These are phyloP conservation scores for Oxystoma pomonae DNA, from an alignment of 2,888 invertebrate species.

Conservation along the genomic window DNA sequence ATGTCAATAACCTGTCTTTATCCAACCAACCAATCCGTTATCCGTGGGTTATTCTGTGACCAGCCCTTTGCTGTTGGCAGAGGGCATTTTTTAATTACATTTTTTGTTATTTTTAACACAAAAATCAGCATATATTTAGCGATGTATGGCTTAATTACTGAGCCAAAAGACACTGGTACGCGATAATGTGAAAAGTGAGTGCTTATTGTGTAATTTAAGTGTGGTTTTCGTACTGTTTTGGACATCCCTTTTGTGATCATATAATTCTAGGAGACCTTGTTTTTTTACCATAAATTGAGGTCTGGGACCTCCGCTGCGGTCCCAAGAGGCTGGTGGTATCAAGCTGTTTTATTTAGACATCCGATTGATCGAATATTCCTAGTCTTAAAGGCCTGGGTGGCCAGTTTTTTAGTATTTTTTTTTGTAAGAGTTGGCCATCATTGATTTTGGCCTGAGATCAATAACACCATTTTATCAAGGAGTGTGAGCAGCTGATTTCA, in stretches of 20 bases:
- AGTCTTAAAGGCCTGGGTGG: not conserved
- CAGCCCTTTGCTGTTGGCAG: not conserved
- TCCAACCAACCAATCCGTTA: not conserved
- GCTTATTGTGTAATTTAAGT: not conserved
- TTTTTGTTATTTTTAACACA: not conserved
- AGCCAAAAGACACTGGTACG: not conserved
- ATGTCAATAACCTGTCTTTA: not conserved
- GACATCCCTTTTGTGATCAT: too few species aligned
- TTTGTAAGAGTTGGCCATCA: conserved; percentile 19
- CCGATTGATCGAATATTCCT: not conserved
- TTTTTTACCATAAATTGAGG: not conserved
- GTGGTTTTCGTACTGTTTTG: not conserved
- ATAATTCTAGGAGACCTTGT: too few species aligned
- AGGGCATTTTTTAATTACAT: not conserved
- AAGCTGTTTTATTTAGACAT: not conserved
- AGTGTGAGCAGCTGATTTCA: conserved; percentile 19
- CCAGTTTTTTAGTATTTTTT: not conserved
- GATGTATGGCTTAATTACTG: not conserved
- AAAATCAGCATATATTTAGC: not conserved
- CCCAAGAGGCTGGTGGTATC: not conserved
- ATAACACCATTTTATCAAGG: conserved; percentile 32
- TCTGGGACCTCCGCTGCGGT: not conserved
- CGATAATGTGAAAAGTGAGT: not conserved
- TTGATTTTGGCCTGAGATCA: conserved; percentile 42
- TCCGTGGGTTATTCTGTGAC: not conserved